Percentiles rank a stretch among this genome's conserved stretches.
These are phyloP conservation scores for Salvelinus namaycush DNA, from an alignment of 2,113 vertebrate genomes.

Conservation along the genomic window DNA sequence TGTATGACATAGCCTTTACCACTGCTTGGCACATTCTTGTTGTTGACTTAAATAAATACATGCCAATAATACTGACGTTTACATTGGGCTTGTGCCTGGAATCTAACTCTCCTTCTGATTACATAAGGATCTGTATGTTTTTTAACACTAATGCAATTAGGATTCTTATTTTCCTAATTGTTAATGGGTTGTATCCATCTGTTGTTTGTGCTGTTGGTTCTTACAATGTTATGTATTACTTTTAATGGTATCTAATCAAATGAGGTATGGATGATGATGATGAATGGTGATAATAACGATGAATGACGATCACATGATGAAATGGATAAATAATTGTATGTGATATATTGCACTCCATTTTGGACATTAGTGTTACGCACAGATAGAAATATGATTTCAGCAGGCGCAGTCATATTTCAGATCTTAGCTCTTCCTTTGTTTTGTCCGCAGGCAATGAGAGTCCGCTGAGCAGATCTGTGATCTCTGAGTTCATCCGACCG, in stretches of 20 bases:
- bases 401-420: neutral
- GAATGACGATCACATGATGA: too few species aligned
- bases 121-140: neutral
- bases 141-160: neutral
- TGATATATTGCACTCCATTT: neutral
- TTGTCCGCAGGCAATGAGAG: constrained; percentile 81
- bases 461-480: constrained; percentile 78
- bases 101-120: neutral
- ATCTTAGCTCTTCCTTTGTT: constrained; percentile 31
- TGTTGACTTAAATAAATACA: neutral
- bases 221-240: neutral
- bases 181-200: too few species aligned
- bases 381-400: neutral
- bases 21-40: neutral
- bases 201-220: too few species aligned
- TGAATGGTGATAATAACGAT: too few species aligned
- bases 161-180: neutral
- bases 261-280: neutral
- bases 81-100: neutral
- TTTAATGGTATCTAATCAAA: neutral
- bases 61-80: constrained; percentile 9
- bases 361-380: neutral
- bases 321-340: neutral
- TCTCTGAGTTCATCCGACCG: constrained; percentile 85
- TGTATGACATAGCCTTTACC: constrained; percentile 14